Evolutionary conservation across 2,888 invertebrate species (phyloP), one percentile per base, ranked within the genome.

Genomic region (Lasioglossum leucozonium): DNA sequence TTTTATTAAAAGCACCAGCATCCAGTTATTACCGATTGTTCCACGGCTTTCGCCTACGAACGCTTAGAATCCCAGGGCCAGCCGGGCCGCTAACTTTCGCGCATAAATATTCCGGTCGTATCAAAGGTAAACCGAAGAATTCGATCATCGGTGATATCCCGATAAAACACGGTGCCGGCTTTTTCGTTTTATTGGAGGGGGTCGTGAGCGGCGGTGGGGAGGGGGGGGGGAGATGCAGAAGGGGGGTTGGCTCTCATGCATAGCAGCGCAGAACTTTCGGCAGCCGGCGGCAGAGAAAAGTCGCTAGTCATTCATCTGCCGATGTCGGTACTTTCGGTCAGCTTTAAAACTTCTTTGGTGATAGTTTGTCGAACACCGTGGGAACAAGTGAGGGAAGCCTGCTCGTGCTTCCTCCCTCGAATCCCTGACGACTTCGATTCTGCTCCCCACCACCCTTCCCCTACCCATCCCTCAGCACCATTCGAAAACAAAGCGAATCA

Each of bases 311-410:
- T 89, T 84, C 88, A 84, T 88, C 86, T 79, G 74, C 82, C 89
- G 79, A 58, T 81, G 83, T 77, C 77, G 82, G 80, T 81, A 86
- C 90, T 88, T 90, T 89, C 83, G 86, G 91, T 86, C 89, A 89
- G 88, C 88, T 88, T 90, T 88, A 84, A 90, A 90, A 90, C 88
- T 90, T 91, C 88, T 91, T 87, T 72, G 84, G 79, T 84, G 86
- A 91, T 91, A 90, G 89, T 90, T 89, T 85, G 85, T 86, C 86
- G 89, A 90, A 90, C 86, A 91, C 82, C 79, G 78, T 55, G 82
- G 79, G 84, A 87, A 90, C 87, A 82, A 85, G 84, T 72, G 82
- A 87, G 22, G 67, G 67, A 65, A 85, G 84, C 84, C 87, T 88
- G 82, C 81, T 88, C 78, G 80, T 79, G 82, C 78, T 62, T 77